Evolutionary conservation across 2,888 invertebrate genomes (phyloP).

Genomic region (Caenorhabditis becei): DNA sequence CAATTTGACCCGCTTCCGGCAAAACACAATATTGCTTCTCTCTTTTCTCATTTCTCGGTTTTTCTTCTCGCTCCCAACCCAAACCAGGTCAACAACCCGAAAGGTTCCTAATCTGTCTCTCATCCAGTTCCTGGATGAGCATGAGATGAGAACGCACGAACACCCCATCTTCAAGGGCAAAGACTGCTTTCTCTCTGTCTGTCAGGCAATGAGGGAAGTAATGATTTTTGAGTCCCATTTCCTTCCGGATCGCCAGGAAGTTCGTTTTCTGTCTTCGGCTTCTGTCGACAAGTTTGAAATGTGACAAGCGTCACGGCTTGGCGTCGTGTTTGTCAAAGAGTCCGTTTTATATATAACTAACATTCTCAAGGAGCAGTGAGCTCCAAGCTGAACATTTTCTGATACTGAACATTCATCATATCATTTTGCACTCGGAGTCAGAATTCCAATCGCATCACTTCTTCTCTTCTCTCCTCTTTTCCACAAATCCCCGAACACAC

Average conservation of each 20-base stretch:
- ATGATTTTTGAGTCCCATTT: background rate
- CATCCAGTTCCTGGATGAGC: slow-evolving; percentile 4
- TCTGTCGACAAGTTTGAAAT: slow-evolving; percentile 52
- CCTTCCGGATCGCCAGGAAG: too few species aligned
- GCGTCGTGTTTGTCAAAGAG: slow-evolving; percentile 34
- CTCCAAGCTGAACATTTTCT: background rate
- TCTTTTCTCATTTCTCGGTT: slow-evolving; percentile 3
- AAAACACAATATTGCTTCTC: slow-evolving; percentile 19
- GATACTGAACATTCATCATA: too few species aligned
- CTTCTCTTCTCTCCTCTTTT: too few species aligned
- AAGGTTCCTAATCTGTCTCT: slow-evolving; percentile 8
- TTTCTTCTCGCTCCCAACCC: slow-evolving; percentile 3
- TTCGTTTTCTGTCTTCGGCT: slow-evolving; percentile 12
- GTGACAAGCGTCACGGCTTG: slow-evolving; percentile 40
- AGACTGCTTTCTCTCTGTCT: background rate
- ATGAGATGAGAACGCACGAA: slow-evolving; percentile 6
- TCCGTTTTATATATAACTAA: slow-evolving; percentile 22
- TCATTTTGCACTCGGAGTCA: too few species aligned
- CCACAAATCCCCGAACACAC: background rate
- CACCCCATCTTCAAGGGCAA: background rate
- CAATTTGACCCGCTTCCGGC: slow-evolving; percentile 20
- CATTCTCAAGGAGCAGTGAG: background rate
- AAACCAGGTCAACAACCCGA: slow-evolving; percentile 11
- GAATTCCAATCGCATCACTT: too few species aligned
- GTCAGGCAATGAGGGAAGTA: background rate